phyloP scores from a whole-genome alignment of 2,888 invertebrate species.

The Drosophila greeni region DNA sequence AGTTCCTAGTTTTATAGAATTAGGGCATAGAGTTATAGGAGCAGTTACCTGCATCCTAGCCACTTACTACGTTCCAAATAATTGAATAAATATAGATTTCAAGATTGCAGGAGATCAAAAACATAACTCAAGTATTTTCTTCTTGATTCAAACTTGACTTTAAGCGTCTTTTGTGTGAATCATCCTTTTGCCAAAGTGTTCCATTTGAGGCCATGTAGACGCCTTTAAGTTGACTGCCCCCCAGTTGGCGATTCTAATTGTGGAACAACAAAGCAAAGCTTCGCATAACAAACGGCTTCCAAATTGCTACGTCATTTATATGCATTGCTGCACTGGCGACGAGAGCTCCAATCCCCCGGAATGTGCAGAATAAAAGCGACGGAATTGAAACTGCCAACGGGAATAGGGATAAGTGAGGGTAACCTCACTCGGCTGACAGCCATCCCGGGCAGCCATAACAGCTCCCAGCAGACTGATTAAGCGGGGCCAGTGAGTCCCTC shows the following conservation, averaged over 20 bases:
- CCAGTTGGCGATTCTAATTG: slow-evolving; percentile 48
- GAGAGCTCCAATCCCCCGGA: slow-evolving; percentile 18
- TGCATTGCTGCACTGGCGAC: slow-evolving; percentile 56
- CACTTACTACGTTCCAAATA: slow-evolving; percentile 6
- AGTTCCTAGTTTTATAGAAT: slow-evolving; percentile 51
- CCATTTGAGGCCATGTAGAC: slow-evolving; percentile 19
- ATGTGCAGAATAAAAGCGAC: slow-evolving; percentile 50
- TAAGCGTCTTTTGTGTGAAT: slow-evolving; percentile 2
- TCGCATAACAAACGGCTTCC: slow-evolving; percentile 51
- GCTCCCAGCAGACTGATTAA: slow-evolving; percentile 58
- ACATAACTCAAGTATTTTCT: background rate
- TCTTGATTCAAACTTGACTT: background rate
- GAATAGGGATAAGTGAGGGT: slow-evolving; percentile 6
- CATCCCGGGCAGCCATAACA: slow-evolving; percentile 38
- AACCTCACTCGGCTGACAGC: slow-evolving; percentile 14
- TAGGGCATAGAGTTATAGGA: background rate
- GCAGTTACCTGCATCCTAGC: background rate
- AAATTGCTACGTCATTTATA: slow-evolving; percentile 61
- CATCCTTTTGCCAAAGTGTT: slow-evolving; percentile 10
- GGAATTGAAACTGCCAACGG: slow-evolving; percentile 63
- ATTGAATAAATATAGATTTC: slow-evolving; percentile 4
- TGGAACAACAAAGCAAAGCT: slow-evolving; percentile 35
- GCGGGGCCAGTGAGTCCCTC: slow-evolving; percentile 27
- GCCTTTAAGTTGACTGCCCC: slow-evolving; percentile 21
- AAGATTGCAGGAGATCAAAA: background rate